Conservation (phyloP, 2,888 invertebrate species). For the Diaphora mendica region DNA sequence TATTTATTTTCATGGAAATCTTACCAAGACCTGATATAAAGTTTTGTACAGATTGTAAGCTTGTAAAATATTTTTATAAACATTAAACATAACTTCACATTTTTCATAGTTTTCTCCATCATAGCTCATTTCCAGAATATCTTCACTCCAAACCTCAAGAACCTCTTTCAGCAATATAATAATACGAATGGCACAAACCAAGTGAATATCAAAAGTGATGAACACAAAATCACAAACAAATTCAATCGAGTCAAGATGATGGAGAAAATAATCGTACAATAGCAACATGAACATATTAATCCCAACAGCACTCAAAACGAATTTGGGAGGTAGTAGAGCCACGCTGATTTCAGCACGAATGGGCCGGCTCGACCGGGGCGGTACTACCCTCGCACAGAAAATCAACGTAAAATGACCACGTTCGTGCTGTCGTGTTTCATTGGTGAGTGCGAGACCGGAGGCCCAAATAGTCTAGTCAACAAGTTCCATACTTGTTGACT, state of each 20-base stretch:
- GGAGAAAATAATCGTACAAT: background rate
- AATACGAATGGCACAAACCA: conserved; percentile 22
- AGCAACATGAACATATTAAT: background rate
- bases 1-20: background rate
- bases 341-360: too few species aligned
- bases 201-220: conserved; percentile 25
- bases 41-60: conserved; percentile 23
- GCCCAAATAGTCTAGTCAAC: too few species aligned
- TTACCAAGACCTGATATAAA: conserved; percentile 7
- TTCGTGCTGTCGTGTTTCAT: too few species aligned
- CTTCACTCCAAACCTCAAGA: conserved; percentile 20
- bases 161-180: conserved; percentile 20
- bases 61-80: conserved; percentile 20
- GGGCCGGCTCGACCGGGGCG: too few species aligned
- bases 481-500: too few species aligned
- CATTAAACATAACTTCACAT: conserved; percentile 15
- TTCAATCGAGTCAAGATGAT: background rate
- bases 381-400: too few species aligned
- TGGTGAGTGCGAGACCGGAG: too few species aligned
- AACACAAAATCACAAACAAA: conserved; percentile 1
- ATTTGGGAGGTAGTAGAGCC: too few species aligned
- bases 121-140: background rate
- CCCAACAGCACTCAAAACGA: background rate
- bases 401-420: too few species aligned
- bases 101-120: conserved; percentile 5